phyloP scores from a whole-genome alignment of 2,888 invertebrate genomes.

The Parelbella ahira region DNA sequence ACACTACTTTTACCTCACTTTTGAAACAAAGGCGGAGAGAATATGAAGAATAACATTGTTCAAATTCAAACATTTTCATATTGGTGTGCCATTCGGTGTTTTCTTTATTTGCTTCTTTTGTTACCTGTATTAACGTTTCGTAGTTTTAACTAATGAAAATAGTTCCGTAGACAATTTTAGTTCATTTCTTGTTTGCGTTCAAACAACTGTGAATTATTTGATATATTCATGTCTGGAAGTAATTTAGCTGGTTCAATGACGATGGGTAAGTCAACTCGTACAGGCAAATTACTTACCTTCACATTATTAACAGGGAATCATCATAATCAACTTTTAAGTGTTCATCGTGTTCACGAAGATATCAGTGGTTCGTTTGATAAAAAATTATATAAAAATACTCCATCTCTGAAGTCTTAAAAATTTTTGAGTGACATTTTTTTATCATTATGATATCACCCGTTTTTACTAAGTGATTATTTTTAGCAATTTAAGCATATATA shows the following conservation, averaged over 20 bases:
- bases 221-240: background rate
- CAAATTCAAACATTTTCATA: constrained; percentile 11
- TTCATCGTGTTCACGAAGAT: background rate
- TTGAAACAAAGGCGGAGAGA: constrained; percentile 25
- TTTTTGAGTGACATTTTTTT: too few species aligned
- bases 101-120: constrained; percentile 5
- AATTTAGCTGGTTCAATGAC: too few species aligned
- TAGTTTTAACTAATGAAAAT: constrained; percentile 5
- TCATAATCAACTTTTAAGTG: background rate
- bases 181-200: background rate
- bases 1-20: constrained; percentile 26
- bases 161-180: background rate
- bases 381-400: too few species aligned
- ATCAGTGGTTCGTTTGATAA: too few species aligned
- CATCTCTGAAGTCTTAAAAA: too few species aligned
- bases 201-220: background rate
- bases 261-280: too few species aligned
- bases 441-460: too few species aligned
- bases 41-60: constrained; percentile 24
- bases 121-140: constrained; percentile 4
- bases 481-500: too few species aligned
- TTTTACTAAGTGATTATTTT: too few species aligned
- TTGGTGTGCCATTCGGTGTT: constrained; percentile 12
- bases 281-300: too few species aligned
- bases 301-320: too few species aligned